Evolutionary conservation across 2,797 vertebrate species (phyloP), one percentile per base, ranked within the genome.

Genomic region (Huso huso): DNA sequence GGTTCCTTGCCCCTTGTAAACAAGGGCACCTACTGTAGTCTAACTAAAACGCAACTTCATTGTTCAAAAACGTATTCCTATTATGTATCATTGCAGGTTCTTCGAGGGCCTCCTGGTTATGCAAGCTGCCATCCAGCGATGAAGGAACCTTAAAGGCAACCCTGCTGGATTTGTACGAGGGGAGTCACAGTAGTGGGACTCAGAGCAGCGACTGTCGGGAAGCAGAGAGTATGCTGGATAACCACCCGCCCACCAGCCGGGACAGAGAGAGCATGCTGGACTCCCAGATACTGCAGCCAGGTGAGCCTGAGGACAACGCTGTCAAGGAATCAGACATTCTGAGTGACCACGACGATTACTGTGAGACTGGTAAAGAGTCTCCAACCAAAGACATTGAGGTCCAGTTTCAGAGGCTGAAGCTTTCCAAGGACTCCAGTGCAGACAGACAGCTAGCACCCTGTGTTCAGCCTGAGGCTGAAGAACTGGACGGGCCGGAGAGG

Each of bases 261-360:
- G 37, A 37, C 23, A 37, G 23, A 37, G 23, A 37, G 3, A 37
- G 37, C 37, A 37, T 4, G 5, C 37, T 37, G 37, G 37, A 37
- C 37, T 37, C 37, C 37, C 37, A 37, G 37, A 37, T 37, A 37
- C 37, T 37, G 37, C 37, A 6, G 9, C 62, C 72, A 6, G 51
- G 61, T 61, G 59, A 64, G 0, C 69, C 72, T 1, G 59, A 77
- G 6, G 72, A 77, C 0, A 69, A 51, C 10, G 77, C 83, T 2
- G 82, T 93, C 66, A 97, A 95, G 68, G 96, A 97, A 77, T 96
- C 94, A 0, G 94, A 96, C 73, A 95, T 96, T 71, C 82, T 97
- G 61, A 94, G 93, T 0, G 95, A 98, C 0, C 93, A 94, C 0
- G 89, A 91, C 0, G 86, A 92, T 6, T 85, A 83, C 63, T 86